Percentiles rank a stretch among this genome's conserved stretches.
These are phyloP conservation scores for Cryptotis parvus DNA, from an alignment of 2,113 vertebrate species.

Conservation along the genomic window DNA sequence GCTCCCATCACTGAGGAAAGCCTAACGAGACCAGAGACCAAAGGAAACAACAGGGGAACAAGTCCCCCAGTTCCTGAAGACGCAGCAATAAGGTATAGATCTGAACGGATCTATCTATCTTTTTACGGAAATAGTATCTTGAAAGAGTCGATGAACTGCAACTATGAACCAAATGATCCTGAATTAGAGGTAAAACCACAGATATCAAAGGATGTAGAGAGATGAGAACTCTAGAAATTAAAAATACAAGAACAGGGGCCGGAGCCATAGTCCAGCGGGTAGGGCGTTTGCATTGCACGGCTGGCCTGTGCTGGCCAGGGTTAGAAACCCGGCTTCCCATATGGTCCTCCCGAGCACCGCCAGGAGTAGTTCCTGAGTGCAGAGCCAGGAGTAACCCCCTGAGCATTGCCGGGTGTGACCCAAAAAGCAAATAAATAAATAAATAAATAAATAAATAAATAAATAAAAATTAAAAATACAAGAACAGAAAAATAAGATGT, in stretches of 20 bases:
- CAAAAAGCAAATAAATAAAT: no score
- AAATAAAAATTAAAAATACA: slow-evolving; percentile 44
- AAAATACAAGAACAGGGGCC: neutral
- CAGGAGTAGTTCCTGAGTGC: no score
- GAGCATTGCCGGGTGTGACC: no score
- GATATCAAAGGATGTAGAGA: neutral
- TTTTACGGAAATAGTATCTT: neutral
- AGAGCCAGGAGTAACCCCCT: no score
- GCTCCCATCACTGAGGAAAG: slow-evolving; percentile 19
- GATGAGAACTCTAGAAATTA: slow-evolving; percentile 17
- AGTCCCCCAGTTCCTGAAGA: neutral
- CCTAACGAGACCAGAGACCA: neutral
- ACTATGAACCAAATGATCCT: slow-evolving; percentile 1
- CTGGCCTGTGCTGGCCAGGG: no score
- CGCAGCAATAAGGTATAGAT: neutral
- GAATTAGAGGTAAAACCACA: neutral
- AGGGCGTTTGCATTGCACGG: no score
- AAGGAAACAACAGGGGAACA: slow-evolving; percentile 22
- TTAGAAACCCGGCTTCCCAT: no score
- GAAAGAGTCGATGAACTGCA: slow-evolving; percentile 6
- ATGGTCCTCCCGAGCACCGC: no score
- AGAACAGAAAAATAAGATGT: slow-evolving; percentile 24
- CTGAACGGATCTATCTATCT: neutral
- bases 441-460: no score
- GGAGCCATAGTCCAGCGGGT: no score